These are phyloP conservation scores for Drosophila villosipedis DNA, from an alignment of 2,888 invertebrate species.

Conservation along the genomic window DNA sequence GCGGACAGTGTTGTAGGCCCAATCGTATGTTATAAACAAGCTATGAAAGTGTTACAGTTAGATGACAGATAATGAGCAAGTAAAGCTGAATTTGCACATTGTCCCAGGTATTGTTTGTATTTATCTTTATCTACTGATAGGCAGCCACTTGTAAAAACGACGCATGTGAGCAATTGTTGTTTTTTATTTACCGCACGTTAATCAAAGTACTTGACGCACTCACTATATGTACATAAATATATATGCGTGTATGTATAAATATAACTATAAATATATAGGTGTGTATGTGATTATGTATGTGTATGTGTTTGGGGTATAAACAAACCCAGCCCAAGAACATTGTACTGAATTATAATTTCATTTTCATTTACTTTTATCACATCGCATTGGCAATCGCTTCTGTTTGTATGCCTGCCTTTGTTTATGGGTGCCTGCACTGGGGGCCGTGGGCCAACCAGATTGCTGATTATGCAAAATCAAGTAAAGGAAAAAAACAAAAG, in stretches of 20 bases:
- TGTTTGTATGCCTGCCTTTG: slow-evolving; percentile 29
- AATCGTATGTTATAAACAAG: background rate
- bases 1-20: slow-evolving; percentile 24
- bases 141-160: slow-evolving; percentile 26
- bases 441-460: slow-evolving; percentile 47
- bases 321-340: slow-evolving; percentile 45
- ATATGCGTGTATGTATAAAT: background rate
- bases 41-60: background rate
- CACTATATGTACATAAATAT: background rate
- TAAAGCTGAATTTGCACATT: slow-evolving; percentile 13
- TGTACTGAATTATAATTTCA: slow-evolving; percentile 61
- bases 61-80: background rate
- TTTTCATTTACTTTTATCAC: slow-evolving; percentile 52
- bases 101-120: slow-evolving; percentile 33
- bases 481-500: slow-evolving; percentile 22
- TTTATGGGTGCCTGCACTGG: slow-evolving; percentile 43
- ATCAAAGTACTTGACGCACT: slow-evolving; percentile 57
- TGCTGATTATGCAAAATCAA: slow-evolving; percentile 64
- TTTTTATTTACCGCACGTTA: slow-evolving; percentile 42
- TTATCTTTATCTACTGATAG: slow-evolving; percentile 55
- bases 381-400: slow-evolving; percentile 35
- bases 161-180: slow-evolving; percentile 43
- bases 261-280: background rate
- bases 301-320: slow-evolving; percentile 7
- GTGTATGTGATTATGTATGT: background rate